Percentiles rank a stretch among this genome's conserved stretches.
These are phyloP conservation scores for Lasioglossum leucozonium DNA, from an alignment of 2,888 invertebrate species.

Conservation along the genomic window DNA sequence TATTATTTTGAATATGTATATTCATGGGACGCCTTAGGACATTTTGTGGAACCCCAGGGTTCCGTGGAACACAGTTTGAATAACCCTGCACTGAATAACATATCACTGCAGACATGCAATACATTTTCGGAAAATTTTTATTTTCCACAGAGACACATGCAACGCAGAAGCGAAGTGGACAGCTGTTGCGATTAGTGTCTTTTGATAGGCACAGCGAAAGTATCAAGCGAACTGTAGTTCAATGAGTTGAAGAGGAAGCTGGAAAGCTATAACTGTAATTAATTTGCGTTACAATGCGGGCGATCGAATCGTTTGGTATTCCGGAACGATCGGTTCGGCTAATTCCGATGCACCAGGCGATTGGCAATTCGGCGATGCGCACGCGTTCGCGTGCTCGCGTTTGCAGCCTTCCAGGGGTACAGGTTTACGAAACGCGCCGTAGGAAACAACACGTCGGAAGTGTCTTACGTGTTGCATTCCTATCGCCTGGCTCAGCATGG, in stretches of 20 bases:
- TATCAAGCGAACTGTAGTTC: not conserved
- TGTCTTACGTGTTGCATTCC: slow-evolving; percentile 73
- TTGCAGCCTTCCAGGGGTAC: slow-evolving; percentile 33
- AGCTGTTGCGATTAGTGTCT: not conserved
- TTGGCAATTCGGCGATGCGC: slow-evolving; percentile 17
- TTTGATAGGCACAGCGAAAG: not conserved
- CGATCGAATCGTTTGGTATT: slow-evolving; percentile 40
- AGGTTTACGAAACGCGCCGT: slow-evolving; percentile 56
- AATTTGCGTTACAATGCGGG: not conserved
- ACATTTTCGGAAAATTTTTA: too few species aligned
- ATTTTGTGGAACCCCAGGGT: too few species aligned
- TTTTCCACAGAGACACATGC: too few species aligned
- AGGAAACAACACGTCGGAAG: slow-evolving; percentile 51
- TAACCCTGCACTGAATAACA: too few species aligned
- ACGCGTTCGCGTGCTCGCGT: not conserved
- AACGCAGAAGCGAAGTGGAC: not conserved
- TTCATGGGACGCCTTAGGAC: too few species aligned
- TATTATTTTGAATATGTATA: too few species aligned
- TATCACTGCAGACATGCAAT: too few species aligned
- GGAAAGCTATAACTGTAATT: not conserved
- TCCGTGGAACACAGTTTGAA: too few species aligned
- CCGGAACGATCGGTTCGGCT: slow-evolving; percentile 35
- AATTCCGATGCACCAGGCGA: slow-evolving; percentile 43
- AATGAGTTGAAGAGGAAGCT: not conserved
- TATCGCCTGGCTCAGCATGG: slow-evolving; percentile 66